These are phyloP conservation scores for Melitaea athalia DNA, from an alignment of 2,888 invertebrate genomes.

Conservation along the genomic window DNA sequence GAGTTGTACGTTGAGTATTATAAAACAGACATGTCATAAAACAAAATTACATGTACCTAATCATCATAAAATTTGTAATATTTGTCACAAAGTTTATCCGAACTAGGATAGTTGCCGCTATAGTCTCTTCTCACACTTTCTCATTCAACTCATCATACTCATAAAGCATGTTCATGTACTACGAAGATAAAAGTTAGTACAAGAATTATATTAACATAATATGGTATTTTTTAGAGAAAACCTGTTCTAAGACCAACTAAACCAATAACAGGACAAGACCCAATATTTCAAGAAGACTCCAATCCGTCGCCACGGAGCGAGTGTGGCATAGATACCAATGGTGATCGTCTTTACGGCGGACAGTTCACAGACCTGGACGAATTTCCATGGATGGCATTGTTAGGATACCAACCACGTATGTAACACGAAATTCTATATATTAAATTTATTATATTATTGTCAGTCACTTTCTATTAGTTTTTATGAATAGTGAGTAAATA, in stretches of 20 bases:
- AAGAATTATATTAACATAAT: neutral
- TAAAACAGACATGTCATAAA: too few relatives aligned
- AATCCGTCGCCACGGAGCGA: slow-evolving; percentile 57
- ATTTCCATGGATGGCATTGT: slow-evolving; percentile 84
- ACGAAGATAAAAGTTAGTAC: too few relatives aligned
- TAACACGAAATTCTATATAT: neutral
- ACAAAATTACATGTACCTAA: too few relatives aligned
- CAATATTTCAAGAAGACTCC: slow-evolving; percentile 56
- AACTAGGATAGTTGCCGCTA: too few relatives aligned
- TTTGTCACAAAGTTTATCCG: too few relatives aligned
- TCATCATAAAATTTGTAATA: too few relatives aligned
- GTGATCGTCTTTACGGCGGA: slow-evolving; percentile 84
- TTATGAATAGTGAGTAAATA: too few relatives aligned
- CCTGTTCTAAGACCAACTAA: slow-evolving; percentile 38
- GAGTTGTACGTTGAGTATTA: too few relatives aligned
- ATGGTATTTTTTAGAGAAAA: slow-evolving; percentile 40
- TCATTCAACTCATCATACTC: too few relatives aligned
- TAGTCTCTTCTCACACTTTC: too few relatives aligned
- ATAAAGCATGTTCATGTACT: too few relatives aligned
- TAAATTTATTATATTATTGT: neutral
- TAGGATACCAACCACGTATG: slow-evolving; percentile 82
- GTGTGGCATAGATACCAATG: slow-evolving; percentile 81
- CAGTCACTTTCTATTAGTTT: too few relatives aligned
- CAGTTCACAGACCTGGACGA: slow-evolving; percentile 84
- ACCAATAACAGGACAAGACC: slow-evolving; percentile 42